Evolutionary conservation across 2,888 invertebrate genomes (phyloP), one percentile per base, ranked within the genome.

Genomic region (Idaea straminata): DNA sequence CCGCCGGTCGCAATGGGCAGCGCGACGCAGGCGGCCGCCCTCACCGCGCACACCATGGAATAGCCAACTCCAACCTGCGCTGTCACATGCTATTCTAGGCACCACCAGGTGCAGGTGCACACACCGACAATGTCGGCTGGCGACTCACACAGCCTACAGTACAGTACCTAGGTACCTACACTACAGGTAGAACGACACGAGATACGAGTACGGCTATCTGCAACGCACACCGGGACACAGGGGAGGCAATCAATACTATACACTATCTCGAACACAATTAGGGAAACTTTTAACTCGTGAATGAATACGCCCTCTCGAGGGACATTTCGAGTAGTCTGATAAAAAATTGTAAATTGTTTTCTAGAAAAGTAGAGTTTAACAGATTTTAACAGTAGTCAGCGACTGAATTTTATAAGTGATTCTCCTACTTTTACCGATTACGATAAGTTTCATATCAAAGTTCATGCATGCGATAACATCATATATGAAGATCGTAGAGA

Each of bases 1-100:
- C 95, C 95, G 69, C 94, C 94, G 94, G 94, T 93, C 94, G 95
- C 94, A 85, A 94, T 93, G 92, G 95, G 94, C 93, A 94, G 93
- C 91, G 91, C 91, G 91, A 89, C 80, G 84, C 86, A 84, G 88
- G 88, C 90, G 93, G 94, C 90, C 94, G 94, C 92, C 92, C 94
- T 94, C 94, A 94, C 92, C 92, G 93, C 91, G 86, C 91, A 83
- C 93, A 92, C 91, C 92, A 92, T 87, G 91, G 93, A 85, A 93
- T 93, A 93, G 93, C 92, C 89, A 92, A 93, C 88, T 91, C 93
- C 85, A 93, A 93, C 88, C 92, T 93, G 90, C 92, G 93, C 86
- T 93, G 93, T 80, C 93, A 93, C 88, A 93, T 93, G 93, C 93
- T 93, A 89, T 93, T 93, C 83, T 93, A 82, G 68, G 72, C 78